phyloP scores from a whole-genome alignment of 1,140 invertebrate genomes.

The Coelopa frigida region DNA sequence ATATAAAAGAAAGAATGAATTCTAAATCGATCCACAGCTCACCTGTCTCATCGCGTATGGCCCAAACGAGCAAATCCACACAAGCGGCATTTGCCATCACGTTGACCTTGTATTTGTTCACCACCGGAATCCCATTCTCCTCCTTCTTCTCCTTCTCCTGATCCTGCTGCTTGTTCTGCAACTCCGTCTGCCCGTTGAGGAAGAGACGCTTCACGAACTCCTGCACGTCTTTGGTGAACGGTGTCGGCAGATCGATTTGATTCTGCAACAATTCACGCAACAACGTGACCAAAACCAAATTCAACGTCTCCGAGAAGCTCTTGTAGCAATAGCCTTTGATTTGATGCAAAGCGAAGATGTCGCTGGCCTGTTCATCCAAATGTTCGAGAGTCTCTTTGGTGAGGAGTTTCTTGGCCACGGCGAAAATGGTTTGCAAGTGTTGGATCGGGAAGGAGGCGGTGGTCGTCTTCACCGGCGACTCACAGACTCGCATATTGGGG shows the following conservation, averaged over 20 bases:
- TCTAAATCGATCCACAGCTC: constrained; percentile 23
- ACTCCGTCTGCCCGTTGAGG: constrained; percentile 83
- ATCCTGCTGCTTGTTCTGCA: constrained; percentile 76
- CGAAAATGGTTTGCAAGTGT: constrained; percentile 69
- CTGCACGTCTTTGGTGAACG: constrained; percentile 87
- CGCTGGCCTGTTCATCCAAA: constrained; percentile 76
- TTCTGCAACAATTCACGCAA: constrained; percentile 84
- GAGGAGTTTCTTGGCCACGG: constrained; percentile 78
- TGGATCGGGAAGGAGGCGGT: constrained; percentile 59
- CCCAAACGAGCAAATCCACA: constrained; percentile 95
- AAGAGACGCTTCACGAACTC: constrained; percentile 72
- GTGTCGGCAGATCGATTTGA: constrained; percentile 78
- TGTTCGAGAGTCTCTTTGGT: constrained; percentile 74
- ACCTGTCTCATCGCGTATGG: constrained; percentile 94
- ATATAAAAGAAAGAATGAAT: background rate
- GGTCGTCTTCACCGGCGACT: constrained; percentile 55
- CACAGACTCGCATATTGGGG: constrained; percentile 63
- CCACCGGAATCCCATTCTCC: constrained; percentile 57
- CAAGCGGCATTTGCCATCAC: constrained; percentile 96
- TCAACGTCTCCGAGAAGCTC: constrained; percentile 90
- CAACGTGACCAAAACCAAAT: constrained; percentile 86
- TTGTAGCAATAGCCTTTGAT: constrained; percentile 60
- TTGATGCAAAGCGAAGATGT: constrained; percentile 60
- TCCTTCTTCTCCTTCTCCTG: constrained; percentile 76
- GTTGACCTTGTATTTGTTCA: constrained; percentile 91